Percentiles rank a stretch among this genome's conserved stretches.
phyloP scores from a whole-genome alignment of 2,888 invertebrate genomes.

The Sipunculus nudus region DNA sequence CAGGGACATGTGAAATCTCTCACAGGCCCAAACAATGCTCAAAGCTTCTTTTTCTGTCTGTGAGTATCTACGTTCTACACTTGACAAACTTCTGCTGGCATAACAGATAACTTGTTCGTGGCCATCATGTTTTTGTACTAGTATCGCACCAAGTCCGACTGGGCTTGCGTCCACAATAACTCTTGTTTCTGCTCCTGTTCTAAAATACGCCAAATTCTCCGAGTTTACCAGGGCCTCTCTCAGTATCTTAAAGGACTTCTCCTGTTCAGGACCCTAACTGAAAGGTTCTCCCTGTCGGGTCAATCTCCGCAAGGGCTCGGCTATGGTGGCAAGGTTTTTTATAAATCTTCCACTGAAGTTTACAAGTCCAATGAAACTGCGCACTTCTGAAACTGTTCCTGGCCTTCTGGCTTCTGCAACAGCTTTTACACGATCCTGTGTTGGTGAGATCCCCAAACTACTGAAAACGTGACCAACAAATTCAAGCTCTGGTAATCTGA shows the following conservation, averaged over 20 bases:
- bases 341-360: conserved; percentile 44
- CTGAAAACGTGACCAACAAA: conserved; percentile 8
- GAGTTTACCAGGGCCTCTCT: neutral
- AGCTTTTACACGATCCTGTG: conserved; percentile 36
- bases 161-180: conserved; percentile 41
- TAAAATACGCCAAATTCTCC: conserved; percentile 32
- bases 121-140: conserved; percentile 30
- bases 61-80: conserved; percentile 1
- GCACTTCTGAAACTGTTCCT: conserved; percentile 36
- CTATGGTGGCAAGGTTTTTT: conserved; percentile 30
- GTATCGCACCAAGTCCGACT: conserved; percentile 40
- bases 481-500: neutral
- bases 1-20: neutral
- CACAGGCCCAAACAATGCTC: conserved; percentile 7
- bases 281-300: conserved; percentile 34
- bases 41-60: conserved; percentile 14
- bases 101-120: neutral
- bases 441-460: conserved; percentile 16
- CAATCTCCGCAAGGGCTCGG: conserved; percentile 39
- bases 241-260: conserved; percentile 33
- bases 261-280: conserved; percentile 31
- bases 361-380: conserved; percentile 41
- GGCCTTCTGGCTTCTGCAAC: conserved; percentile 34
- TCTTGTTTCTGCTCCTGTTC: conserved; percentile 26
- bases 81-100: neutral